Base-by-base conservation (phyloP, 2,797 vertebrate genomes). In the Tolypeutes matacus region DNA sequence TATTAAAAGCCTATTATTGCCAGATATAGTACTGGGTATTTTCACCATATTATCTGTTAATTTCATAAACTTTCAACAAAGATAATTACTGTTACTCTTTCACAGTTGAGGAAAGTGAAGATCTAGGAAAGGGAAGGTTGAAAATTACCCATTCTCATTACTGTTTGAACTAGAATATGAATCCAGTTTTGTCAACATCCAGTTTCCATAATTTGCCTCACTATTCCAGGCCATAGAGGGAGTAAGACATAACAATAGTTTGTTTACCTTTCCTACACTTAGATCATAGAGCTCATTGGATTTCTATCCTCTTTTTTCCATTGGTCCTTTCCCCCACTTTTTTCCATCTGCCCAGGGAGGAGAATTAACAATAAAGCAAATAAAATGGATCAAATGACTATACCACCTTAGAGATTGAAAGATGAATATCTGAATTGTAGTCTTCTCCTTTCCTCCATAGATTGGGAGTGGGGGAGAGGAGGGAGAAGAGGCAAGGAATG, bases 21-120 rank as follows among this genome's bases (percentile, higher is more conserved):
- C 1, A 67, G 31, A 10, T 18, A 53, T 70, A n/a, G 46, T 21
- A 1, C 23, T 49, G 29, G 70, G 18, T n/a, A 1, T 17, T 64
- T 34, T 72, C 34, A 75, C 31, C 42, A 53, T 8, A 12, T 62
- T 67, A 53, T 89, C 23, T 72, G 3, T 88, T 77, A 77, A 76
- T 73, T 34, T 85, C 62, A 86, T 76, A 83, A 29, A 85, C 31
- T 56, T 91, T 49, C 5, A 77, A 4, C 67, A 83, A 89, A 82
- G 42, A 70, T 12, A 11, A 15, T 51, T 34, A 21, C 23, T 49
- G 1, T 39, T 93, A 3, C 14, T 80, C 10, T 64, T 82, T 31
- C 29, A 18, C 13, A 60, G 51, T 3, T 86, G 25, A 89, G 4
- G 2, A 64, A 89, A 89, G 1, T 56, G 7, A 69, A 89, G 4